Base-by-base conservation (phyloP, 2,113 vertebrate genomes). In the Myodes glareolus region DNA sequence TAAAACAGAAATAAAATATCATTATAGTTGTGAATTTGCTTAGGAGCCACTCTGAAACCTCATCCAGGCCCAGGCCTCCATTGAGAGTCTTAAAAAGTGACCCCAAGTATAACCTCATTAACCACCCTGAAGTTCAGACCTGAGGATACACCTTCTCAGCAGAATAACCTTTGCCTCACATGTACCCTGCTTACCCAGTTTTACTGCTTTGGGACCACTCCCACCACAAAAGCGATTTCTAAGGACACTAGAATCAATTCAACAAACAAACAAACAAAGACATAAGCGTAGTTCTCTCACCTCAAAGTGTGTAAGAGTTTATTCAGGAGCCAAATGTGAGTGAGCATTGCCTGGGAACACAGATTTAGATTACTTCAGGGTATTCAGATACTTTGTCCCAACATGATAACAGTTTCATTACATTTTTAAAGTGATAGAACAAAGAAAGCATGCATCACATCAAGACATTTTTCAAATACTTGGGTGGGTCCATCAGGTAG, bases 161-260 rank as follows among this genome's bases (percentile, higher is more conserved):
- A 80, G 27, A 78, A 90, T 67, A 36, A 19, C 82, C 68, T 31
- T 96, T 87, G 42, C 84, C 39, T 42, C 63, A 70, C 77, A 88
- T 75, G 45, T 0, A 0, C 45, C 78, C 94, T 42, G n/a, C 45
- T 89, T 45, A 88, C 91, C 92, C 55, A 75, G 87, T 97, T 92
- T 65, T 92, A 91, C 55, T 39, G 61, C 73, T 94, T 82, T 39
- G 81, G 70, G 70, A 39, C 77, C 80, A n/a, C 84, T 95, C 87
- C 92, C 33, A 95, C 47, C 84, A 94, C 23, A 5, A 31, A 42
- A 39, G 68, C 73, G 84, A 68, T 95, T 92, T 95, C 95, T 92
- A 68, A 21, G 10, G 19, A 29, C 42, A 67, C 63, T 36, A 50
- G 31, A 47, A 29, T 67, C 82, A 45, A 33, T 65, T 39, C 13